Evolutionary conservation across 2,888 invertebrate genomes (phyloP).

Genomic region (Nomada goodeniana): DNA sequence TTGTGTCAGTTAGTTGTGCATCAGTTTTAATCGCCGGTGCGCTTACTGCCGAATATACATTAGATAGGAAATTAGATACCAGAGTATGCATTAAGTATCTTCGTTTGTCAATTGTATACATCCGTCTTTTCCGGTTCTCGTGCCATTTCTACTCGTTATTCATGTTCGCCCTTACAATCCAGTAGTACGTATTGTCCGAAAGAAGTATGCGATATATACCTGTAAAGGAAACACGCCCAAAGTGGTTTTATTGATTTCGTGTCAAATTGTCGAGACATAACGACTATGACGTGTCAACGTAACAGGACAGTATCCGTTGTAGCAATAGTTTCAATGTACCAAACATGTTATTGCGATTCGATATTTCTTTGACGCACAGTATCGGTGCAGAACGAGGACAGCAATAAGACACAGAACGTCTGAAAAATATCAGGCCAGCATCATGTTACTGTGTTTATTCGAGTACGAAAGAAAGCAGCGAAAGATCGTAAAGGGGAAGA

Average conservation of each 20-base stretch:
- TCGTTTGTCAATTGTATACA: too few species aligned
- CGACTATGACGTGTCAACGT: conserved; percentile 75
- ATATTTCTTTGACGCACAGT: conserved; percentile 61
- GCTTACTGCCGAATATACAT: background rate
- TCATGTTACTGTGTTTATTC: conserved; percentile 50
- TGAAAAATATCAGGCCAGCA: conserved; percentile 80
- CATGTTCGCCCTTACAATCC: background rate
- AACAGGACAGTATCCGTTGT: conserved; percentile 75
- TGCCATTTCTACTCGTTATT: background rate
- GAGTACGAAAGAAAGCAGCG: conserved; percentile 58
- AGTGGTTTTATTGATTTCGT: conserved; percentile 62
- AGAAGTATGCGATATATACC: background rate
- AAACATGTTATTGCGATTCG: conserved; percentile 56
- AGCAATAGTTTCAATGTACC: conserved; percentile 48
- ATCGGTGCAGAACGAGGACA: conserved; percentile 48
- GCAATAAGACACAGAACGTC: conserved; percentile 71
- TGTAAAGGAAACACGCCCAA: background rate
- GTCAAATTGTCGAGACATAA: conserved; percentile 70
- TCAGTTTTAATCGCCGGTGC: background rate
- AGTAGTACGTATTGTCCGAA: background rate
- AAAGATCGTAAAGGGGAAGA: conserved; percentile 33
- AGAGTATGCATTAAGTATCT: too few species aligned
- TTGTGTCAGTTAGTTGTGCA: background rate
- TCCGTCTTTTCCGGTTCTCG: background rate
- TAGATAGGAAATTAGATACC: background rate